Base-by-base conservation (phyloP, 2,113 vertebrate species). In the Malurus cyaneus region DNA sequence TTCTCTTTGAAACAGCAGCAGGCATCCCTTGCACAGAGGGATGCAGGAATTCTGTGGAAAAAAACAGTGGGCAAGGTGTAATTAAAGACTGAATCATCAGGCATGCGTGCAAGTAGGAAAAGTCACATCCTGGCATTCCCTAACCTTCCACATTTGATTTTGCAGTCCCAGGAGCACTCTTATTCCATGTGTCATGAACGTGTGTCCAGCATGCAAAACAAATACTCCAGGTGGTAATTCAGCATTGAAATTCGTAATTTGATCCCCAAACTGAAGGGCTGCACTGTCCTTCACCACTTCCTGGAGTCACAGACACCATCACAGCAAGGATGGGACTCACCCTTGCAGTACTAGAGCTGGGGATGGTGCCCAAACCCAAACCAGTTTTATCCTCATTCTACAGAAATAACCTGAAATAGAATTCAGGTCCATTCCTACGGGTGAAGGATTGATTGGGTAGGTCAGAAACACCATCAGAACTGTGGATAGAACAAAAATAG, bases 1-100 rank as follows among this genome's bases (percentile, higher is more conserved):
- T 84, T 52, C 53, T 84, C 76, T 44, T 57, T 56, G 41, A 86
- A 88, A 89, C 10, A 79, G 50, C 69, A 74, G 9, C 6, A 7
- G n/a, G 46, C 5, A 3, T 26, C 49, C 61, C 57, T 52, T 29
- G 52, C 65, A 65, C 61, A 86, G 61, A 69, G n/a, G 57, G 65
- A 89, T 56, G 50, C 53, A 89, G 80, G 20, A 92, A 60, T 84
- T 92, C 57, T n/a, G 57, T 53, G 65, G 44, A 47, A 95, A 93
- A 60, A 60, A 90, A 32, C 34, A 71, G 64, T 7, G 5, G 84
- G 41, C 19, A 78, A 86, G 49, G 9, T 65, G 29, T 78, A 88
- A 94, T 86, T 91, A 84, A 84, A 81, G 65, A 80, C 52, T 88
- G 80, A 93, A 71, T 84, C 91, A 87, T n/a, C 84, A 84, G 26